Base-by-base conservation (phyloP, 2,113 vertebrate genomes). In the Nasalis larvatus region DNA sequence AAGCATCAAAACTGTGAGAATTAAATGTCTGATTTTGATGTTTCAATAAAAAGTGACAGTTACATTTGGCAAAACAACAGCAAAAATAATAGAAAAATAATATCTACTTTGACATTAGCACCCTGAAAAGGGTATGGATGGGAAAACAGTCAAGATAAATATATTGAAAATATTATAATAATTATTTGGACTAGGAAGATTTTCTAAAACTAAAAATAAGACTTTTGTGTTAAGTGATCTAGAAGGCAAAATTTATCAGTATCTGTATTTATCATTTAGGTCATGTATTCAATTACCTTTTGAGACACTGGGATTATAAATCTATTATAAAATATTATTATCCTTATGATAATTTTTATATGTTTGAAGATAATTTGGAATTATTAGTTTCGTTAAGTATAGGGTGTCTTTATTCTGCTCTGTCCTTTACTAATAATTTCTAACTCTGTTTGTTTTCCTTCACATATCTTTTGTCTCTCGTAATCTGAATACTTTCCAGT, bases 1-100 rank as follows among this genome's bases (percentile, higher is more conserved):
- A 98, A 98, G 98, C 98, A 99, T 99, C 98, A 99, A 99, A 99
- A 99, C 98, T 98, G 99, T 98, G 98, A 99, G 98, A 99, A 99
- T 98, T 98, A 98, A 98, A 98, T 98, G 98, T 97, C 98, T 98
- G 98, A 98, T 98, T 99, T 98, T 98, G 98, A 99, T 98, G 98
- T 98, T 98, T 98, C 98, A 99, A 89, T 98, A 98, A 98, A 98
- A 99, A 98, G 71, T 96, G 95, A 98, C 98, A 99, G 98, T 98
- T 98, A 98, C 95, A 98, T 98, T 98, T 98, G 99, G 98, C 98
- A 98, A 98, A 98, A 98, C 94, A 98, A 97, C 97, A 97, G 95
- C 63, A 98, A 97, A 98, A 98, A 95, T 92, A 42, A 97, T 86
- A 23, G 90, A 97, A 90, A 86, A 40, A 56, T 92, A 96, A 69